These are phyloP conservation scores for Cantharis rufa DNA, from an alignment of 2,888 invertebrate species.

Conservation along the genomic window DNA sequence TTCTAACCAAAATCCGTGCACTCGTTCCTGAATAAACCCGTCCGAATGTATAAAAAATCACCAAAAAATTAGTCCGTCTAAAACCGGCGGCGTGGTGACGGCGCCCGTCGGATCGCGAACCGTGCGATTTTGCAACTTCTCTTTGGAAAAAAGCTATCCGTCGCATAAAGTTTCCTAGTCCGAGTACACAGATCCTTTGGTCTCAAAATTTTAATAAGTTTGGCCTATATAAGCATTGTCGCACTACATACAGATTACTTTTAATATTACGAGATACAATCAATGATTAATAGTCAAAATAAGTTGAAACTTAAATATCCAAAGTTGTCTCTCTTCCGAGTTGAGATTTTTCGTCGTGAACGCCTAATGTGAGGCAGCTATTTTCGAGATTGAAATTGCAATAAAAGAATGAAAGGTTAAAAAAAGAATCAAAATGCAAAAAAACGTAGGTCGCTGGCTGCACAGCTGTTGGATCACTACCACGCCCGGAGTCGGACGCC, in stretches of 20 bases:
- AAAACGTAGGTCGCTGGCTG: constrained; percentile 41
- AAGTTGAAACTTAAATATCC: neutral
- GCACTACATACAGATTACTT: constrained; percentile 26
- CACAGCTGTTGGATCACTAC: constrained; percentile 52
- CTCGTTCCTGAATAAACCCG: neutral
- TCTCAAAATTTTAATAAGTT: constrained; percentile 4
- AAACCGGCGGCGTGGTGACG: neutral
- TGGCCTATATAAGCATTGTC: constrained; percentile 26
- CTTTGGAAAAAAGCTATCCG: neutral
- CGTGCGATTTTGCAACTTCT: neutral
- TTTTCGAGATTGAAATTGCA: constrained; percentile 24
- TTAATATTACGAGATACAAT: constrained; percentile 23
- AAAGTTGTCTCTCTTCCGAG: constrained; percentile 17
- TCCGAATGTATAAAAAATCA: neutral
- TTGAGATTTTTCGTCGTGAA: constrained; percentile 8
- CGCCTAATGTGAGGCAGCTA: constrained; percentile 10
- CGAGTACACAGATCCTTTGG: neutral
- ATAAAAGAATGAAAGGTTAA: constrained; percentile 30
- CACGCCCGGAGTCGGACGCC: constrained; percentile 53
- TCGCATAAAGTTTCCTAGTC: neutral
- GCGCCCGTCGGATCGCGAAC: constrained; percentile 1
- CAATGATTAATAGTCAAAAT: constrained; percentile 20
- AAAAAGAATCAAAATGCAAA: constrained; percentile 42
- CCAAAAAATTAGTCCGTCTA: neutral
- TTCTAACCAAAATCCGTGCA: constrained; percentile 9